phyloP scores from a whole-genome alignment of 2,888 invertebrate genomes.

The Gasteruption jaculator region DNA sequence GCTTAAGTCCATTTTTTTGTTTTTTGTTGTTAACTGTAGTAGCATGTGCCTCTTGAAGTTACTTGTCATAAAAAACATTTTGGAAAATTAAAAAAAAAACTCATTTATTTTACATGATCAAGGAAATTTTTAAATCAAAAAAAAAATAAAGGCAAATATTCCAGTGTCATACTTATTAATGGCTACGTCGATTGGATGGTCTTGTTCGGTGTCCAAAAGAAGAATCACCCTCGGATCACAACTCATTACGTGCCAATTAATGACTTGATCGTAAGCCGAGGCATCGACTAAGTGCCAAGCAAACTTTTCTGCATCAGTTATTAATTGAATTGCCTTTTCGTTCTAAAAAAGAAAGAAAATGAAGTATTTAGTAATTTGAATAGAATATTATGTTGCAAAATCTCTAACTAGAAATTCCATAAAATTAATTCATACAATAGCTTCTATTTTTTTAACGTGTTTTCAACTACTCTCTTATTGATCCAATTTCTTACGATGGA shows the following conservation, averaged over 20 bases:
- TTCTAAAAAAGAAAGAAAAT: constrained; percentile 45
- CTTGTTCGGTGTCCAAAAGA: constrained; percentile 42
- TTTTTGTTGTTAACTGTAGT: not conserved
- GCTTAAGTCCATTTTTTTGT: too few relatives aligned
- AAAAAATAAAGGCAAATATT: constrained; percentile 2
- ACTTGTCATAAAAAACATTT: too few relatives aligned
- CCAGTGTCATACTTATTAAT: constrained; percentile 60
- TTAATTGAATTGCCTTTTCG: constrained; percentile 51
- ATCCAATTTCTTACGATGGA: too few relatives aligned
- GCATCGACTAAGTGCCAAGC: constrained; percentile 65
- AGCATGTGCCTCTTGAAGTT: too few relatives aligned
- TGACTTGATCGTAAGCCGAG: constrained; percentile 60
- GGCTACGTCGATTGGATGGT: constrained; percentile 58
- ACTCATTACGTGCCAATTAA: constrained; percentile 72
- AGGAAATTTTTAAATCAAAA: too few relatives aligned
- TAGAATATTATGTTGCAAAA: too few relatives aligned
- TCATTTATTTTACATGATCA: constrained; percentile 5
- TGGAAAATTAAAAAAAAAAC: constrained; percentile 2
- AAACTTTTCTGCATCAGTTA: constrained; percentile 61
- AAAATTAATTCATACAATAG: too few relatives aligned
- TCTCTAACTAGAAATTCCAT: too few relatives aligned
- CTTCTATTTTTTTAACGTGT: too few relatives aligned
- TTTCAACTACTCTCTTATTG: too few relatives aligned
- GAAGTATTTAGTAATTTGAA: too few relatives aligned
- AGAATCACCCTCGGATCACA: constrained; percentile 68